Evolutionary conservation across 2,797 vertebrate genomes (phyloP).

Genomic region (Galagoides demidoff): DNA sequence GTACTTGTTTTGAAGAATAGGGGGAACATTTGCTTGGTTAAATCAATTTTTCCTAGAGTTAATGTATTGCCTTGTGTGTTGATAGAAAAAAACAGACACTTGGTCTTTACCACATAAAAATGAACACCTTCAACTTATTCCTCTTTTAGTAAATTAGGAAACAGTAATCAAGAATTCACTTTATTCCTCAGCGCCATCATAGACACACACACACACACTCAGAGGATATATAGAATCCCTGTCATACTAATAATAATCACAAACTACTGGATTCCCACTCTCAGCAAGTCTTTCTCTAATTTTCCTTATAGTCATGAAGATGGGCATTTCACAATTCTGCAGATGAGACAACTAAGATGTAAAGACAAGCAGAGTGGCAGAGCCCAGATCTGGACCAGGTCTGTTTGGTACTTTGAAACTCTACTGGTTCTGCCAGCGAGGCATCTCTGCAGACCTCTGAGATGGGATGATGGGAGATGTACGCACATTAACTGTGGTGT

Average conservation of each 20-base stretch:
- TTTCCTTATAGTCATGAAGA: neutral
- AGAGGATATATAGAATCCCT: neutral
- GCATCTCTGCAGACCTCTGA: neutral
- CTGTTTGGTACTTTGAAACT: neutral
- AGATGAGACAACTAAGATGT: neutral
- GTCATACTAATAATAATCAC: too few species aligned
- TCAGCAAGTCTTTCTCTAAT: neutral
- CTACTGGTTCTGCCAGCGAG: too few species aligned
- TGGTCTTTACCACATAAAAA: neutral
- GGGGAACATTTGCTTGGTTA: neutral
- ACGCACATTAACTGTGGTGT: accelerated
- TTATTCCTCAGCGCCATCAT: neutral
- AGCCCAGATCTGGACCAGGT: neutral
- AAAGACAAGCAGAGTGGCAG: neutral
- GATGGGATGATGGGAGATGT: neutral
- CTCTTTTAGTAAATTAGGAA: neutral
- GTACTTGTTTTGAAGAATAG: neutral
- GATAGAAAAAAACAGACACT: neutral
- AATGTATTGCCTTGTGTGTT: neutral
- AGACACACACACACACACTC: too few species aligned
- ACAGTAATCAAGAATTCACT: neutral
- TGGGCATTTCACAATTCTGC: neutral
- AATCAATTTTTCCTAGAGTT: neutral
- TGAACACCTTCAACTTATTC: neutral
- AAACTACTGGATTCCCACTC: too few species aligned